Percentiles rank a stretch among this genome's conserved stretches.
Evolutionary conservation across 2,888 invertebrate species (phyloP).

Genomic region (Drosophila pullipes): DNA sequence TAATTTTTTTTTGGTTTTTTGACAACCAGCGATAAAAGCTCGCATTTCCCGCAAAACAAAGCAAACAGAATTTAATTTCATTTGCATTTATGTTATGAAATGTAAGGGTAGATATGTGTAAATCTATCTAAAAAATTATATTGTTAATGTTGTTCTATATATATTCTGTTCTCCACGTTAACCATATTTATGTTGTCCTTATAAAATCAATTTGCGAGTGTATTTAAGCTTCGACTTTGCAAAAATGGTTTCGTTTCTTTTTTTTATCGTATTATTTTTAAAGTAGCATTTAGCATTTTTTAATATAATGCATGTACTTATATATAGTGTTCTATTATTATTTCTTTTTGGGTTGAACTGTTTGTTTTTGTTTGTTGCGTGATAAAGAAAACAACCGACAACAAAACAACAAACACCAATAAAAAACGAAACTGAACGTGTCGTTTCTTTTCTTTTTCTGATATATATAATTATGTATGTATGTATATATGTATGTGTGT

Average conservation of each 20-base stretch:
- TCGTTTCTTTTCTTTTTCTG: constrained; percentile 27
- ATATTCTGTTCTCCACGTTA: neutral
- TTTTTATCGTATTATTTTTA: neutral
- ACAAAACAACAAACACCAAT: constrained; percentile 4
- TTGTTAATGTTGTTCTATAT: neutral
- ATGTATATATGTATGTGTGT: neutral
- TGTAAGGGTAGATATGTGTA: neutral
- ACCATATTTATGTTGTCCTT: neutral
- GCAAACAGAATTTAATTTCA: constrained; percentile 12
- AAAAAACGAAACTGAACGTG: constrained; percentile 29
- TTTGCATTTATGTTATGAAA: constrained; percentile 1
- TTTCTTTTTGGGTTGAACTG: constrained; percentile 1
- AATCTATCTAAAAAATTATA: neutral
- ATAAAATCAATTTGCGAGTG: neutral
- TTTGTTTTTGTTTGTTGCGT: constrained; percentile 19
- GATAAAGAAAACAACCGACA: constrained; percentile 33
- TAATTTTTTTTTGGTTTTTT: constrained; percentile 17
- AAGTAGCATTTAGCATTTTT: constrained; percentile 12
- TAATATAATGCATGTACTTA: constrained; percentile 10
- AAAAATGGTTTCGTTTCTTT: neutral
- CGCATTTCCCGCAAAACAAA: constrained; percentile 9
- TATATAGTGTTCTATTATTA: neutral
- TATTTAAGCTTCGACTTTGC: neutral
- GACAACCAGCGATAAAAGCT: constrained; percentile 45
- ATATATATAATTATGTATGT: constrained; percentile 1